These are phyloP conservation scores for Phalangium opilio DNA, from an alignment of 2,888 invertebrate species.

Conservation along the genomic window DNA sequence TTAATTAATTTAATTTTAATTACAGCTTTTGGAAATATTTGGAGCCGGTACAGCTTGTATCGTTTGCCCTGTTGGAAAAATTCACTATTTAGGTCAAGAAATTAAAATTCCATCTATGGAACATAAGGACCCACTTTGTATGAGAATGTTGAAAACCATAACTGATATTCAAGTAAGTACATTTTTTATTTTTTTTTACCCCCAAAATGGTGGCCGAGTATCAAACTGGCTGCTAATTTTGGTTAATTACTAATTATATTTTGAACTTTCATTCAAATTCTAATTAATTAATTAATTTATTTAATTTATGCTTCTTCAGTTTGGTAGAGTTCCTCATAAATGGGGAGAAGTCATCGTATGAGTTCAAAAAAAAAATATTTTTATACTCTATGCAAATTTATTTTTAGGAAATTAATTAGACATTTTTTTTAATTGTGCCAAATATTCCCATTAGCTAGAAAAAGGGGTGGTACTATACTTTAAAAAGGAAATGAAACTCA, in stretches of 20 bases:
- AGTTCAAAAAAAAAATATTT: too few species aligned
- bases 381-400: too few species aligned
- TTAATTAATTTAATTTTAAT: conserved; percentile 20
- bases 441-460: too few species aligned
- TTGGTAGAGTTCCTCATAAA: conserved; percentile 60
- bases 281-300: not conserved
- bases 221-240: too few species aligned
- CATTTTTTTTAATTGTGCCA: too few species aligned
- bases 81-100: conserved; percentile 50
- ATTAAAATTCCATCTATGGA: conserved; percentile 38
- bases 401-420: too few species aligned
- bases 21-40: conserved; percentile 83
- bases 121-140: conserved; percentile 52
- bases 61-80: conserved; percentile 75
- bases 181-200: too few species aligned
- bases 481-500: too few species aligned
- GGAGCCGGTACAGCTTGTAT: conserved; percentile 96
- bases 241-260: too few species aligned
- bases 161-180: conserved; percentile 58
- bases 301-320: conserved; percentile 27
- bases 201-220: too few species aligned
- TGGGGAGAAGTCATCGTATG: conserved; percentile 53
- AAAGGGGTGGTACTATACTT: too few species aligned
- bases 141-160: conserved; percentile 55
- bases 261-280: too few species aligned